Evolutionary conservation across 1,140 invertebrate species (phyloP).

Genomic region (Colletes latitarsis): DNA sequence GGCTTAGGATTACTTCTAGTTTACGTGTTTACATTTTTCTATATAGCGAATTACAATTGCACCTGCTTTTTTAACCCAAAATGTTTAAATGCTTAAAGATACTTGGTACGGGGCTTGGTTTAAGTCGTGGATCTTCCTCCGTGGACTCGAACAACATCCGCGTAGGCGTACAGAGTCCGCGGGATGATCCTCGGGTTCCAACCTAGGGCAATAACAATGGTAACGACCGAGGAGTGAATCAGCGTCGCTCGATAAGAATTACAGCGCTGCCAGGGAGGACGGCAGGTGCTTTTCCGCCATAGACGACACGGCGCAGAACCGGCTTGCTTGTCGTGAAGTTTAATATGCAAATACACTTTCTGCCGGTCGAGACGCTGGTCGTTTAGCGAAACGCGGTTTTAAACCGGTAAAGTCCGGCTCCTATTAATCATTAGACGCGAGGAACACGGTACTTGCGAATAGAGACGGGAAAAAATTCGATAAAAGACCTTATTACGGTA

Average conservation of each 20-base stretch:
- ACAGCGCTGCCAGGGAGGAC: slow-evolving; percentile 20
- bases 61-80: too few relatives aligned
- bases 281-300: slow-evolving; percentile 45
- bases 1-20: too few relatives aligned
- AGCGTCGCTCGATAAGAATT: slow-evolving; percentile 54
- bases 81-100: too few relatives aligned
- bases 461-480: too few relatives aligned
- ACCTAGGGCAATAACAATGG: slow-evolving; percentile 55
- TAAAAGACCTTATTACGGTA: too few relatives aligned
- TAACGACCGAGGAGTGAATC: slow-evolving; percentile 53
- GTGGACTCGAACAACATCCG: not conserved
- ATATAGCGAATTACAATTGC: too few relatives aligned
- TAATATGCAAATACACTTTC: not conserved
- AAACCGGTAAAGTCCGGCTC: too few relatives aligned
- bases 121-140: not conserved
- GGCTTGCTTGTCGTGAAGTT: not conserved
- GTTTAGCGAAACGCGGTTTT: not conserved
- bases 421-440: not conserved
- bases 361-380: not conserved
- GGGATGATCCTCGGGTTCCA: slow-evolving; percentile 27
- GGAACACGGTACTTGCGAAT: too few relatives aligned
- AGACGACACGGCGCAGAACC: slow-evolving; percentile 2
- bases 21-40: too few relatives aligned
- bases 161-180: not conserved
- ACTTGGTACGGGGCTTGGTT: not conserved